Evolutionary conservation across 2,113 vertebrate species (phyloP).

Genomic region (Equus przewalskii): DNA sequence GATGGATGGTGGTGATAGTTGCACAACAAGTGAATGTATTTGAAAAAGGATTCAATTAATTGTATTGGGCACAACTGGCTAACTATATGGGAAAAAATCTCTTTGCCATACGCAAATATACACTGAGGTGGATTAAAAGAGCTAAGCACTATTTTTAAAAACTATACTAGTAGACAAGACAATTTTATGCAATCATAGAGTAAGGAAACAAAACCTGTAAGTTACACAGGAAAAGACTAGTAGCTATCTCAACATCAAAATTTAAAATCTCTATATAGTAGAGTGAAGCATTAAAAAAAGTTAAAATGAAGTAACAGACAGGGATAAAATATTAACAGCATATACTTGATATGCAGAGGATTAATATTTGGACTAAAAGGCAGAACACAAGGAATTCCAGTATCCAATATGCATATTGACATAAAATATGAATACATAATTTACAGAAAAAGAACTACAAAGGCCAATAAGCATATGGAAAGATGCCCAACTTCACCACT

Average conservation of each 20-base stretch:
- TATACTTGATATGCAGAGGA: background rate
- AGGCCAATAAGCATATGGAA: background rate
- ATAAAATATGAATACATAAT: background rate
- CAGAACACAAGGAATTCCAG: background rate
- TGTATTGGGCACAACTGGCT: background rate
- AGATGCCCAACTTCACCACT: background rate
- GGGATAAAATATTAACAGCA: background rate
- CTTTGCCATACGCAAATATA: background rate
- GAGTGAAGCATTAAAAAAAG: background rate
- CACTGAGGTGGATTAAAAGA: background rate
- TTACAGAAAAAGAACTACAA: background rate
- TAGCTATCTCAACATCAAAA: background rate
- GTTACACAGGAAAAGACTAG: background rate
- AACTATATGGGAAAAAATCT: background rate
- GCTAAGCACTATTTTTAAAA: background rate
- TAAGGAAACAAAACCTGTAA: background rate
- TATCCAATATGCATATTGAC: background rate
- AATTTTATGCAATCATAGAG: background rate
- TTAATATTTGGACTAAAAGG: background rate
- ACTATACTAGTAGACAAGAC: background rate
- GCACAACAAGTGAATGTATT: background rate
- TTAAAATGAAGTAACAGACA: background rate
- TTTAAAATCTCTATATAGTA: background rate
- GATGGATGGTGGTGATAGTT: background rate
- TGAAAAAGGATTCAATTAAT: background rate